Percentiles rank a stretch among this genome's conserved stretches.
phyloP scores from a whole-genome alignment of 2,888 invertebrate species.

The Drosophila parthenogenetica region DNA sequence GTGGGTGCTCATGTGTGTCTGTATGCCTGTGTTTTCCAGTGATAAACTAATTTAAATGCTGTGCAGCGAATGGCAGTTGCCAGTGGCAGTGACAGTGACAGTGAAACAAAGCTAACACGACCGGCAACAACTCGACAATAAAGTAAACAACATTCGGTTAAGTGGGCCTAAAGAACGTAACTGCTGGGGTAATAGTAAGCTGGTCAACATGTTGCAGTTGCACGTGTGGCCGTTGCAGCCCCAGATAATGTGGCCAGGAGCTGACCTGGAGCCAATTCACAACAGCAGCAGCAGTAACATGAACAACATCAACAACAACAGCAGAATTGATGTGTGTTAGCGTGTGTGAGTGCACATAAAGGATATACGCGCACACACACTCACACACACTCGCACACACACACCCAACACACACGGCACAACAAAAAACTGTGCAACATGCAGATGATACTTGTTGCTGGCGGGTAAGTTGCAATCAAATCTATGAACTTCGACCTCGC shows the following conservation, averaged over 20 bases:
- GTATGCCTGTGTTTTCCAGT: conserved; percentile 39
- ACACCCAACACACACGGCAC: conserved; percentile 10
- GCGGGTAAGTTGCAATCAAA: conserved; percentile 83
- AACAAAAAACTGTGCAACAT: conserved; percentile 67
- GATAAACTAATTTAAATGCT: conserved; percentile 44
- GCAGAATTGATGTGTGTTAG: conserved; percentile 34
- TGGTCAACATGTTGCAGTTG: conserved; percentile 56
- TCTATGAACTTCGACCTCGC: background rate
- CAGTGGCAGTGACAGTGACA: conserved; percentile 32
- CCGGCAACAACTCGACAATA: conserved; percentile 44
- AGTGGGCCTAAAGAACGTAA: conserved; percentile 15
- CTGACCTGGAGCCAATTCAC: conserved; percentile 37
- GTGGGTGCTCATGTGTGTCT: conserved; percentile 9
- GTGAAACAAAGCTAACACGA: conserved; percentile 60
- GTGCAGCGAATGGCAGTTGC: conserved; percentile 55
- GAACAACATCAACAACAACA: conserved; percentile 28
- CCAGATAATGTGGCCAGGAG: conserved; percentile 40
- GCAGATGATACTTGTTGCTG: conserved; percentile 86
- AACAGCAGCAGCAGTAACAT: conserved; percentile 32
- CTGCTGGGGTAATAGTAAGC: conserved; percentile 9
- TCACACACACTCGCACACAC: conserved; percentile 13
- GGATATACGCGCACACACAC: conserved; percentile 32
- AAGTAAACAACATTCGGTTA: conserved; percentile 9
- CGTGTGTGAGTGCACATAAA: conserved; percentile 50
- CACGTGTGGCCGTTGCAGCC: conserved; percentile 37